Conservation (phyloP, 2,113 vertebrate species). For the Platycercus adscitus region DNA sequence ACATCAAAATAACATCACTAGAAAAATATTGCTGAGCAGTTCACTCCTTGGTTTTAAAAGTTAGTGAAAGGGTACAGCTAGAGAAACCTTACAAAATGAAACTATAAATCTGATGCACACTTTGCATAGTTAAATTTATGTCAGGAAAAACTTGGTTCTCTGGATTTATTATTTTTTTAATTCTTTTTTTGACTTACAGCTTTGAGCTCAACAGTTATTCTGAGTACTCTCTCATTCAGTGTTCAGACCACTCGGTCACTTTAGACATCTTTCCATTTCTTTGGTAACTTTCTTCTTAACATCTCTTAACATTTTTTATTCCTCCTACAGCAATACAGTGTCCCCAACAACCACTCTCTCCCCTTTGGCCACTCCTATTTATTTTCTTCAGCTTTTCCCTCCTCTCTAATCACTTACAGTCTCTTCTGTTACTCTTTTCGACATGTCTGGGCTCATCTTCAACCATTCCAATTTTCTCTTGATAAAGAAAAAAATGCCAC, state of each 20-base stretch:
- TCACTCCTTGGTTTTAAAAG: background rate
- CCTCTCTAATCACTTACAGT: background rate
- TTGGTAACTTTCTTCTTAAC: background rate
- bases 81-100: background rate
- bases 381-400: background rate
- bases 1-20: background rate
- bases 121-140: constrained; percentile 38
- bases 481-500: background rate
- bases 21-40: background rate
- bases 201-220: background rate
- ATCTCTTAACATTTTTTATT: background rate
- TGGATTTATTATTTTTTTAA: background rate
- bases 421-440: background rate
- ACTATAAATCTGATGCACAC: background rate
- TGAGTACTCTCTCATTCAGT: background rate
- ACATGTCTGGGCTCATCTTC: background rate
- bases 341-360: background rate
- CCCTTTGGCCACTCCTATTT: background rate
- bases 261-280: background rate
- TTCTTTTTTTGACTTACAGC: background rate
- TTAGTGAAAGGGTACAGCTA: background rate
- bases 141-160: background rate
- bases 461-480: background rate
- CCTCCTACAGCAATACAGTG: background rate
- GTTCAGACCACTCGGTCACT: background rate